Evolutionary conservation across 2,797 vertebrate species (phyloP).

Genomic region (Spheniscus humboldti): DNA sequence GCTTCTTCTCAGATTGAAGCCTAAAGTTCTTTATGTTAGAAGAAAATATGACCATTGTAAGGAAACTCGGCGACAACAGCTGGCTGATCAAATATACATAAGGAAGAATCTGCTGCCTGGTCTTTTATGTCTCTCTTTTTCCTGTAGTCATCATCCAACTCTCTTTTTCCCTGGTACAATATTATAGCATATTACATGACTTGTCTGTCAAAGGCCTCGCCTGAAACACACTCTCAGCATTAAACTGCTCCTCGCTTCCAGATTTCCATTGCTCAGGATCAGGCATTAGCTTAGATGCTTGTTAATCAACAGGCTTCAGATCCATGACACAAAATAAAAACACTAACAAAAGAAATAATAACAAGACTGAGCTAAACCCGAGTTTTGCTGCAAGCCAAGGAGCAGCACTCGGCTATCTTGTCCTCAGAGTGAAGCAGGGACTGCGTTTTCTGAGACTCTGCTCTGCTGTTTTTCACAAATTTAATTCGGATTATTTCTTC

Average conservation of each 20-base stretch:
- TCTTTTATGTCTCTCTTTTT: background rate
- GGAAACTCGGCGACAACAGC: background rate
- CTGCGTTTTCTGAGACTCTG: background rate
- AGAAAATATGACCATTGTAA: background rate
- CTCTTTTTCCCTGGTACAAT: background rate
- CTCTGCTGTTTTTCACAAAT: background rate
- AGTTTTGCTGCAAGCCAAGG: background rate
- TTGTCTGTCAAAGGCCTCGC: background rate
- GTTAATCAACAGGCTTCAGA: background rate
- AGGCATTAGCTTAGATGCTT: background rate
- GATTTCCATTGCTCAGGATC: background rate
- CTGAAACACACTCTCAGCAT: background rate
- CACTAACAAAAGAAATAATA: background rate
- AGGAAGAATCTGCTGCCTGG: background rate
- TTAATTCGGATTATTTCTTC: background rate
- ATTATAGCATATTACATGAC: background rate
- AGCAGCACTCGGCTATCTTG: accelerated
- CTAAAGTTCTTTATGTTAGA: background rate
- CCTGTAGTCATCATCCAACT: background rate
- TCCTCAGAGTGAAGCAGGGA: too few species aligned
- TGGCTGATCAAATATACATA: constrained; percentile 42
- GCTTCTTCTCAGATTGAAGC: background rate
- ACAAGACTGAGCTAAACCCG: background rate
- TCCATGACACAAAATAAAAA: background rate
- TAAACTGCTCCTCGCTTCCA: background rate